A percentile compares a stretch with the other conserved stretches of the same genome.
phyloP scores from a whole-genome alignment of 2,888 invertebrate species.

The Agrilus biguttatus region DNA sequence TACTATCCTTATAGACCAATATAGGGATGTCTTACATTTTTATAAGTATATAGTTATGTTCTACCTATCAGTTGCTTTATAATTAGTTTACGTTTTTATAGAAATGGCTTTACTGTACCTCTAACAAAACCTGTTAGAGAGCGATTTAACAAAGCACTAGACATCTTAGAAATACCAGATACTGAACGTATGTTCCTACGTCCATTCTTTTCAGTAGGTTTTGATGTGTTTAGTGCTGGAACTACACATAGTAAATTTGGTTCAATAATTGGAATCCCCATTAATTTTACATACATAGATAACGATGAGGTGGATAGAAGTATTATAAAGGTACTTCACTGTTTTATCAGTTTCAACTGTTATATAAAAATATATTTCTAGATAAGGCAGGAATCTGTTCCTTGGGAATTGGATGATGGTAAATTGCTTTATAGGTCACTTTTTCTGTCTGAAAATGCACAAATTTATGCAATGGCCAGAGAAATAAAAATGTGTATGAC shows the following conservation, averaged over 20 bases:
- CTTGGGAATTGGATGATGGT: constrained; percentile 51
- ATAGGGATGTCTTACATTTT: constrained; percentile 45
- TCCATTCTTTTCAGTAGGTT: constrained; percentile 59
- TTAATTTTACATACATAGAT: constrained; percentile 48
- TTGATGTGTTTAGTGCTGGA: constrained; percentile 59
- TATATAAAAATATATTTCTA: constrained; percentile 19
- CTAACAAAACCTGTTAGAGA: constrained; percentile 36
- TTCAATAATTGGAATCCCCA: constrained; percentile 57
- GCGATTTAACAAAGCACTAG: constrained; percentile 41
- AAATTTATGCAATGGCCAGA: constrained; percentile 66
- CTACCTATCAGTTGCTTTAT: not conserved
- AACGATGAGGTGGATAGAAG: constrained; percentile 40
- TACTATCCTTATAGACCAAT: constrained; percentile 44
- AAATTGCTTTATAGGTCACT: constrained; percentile 48
- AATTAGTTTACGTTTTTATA: constrained; percentile 24
- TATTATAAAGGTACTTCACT: constrained; percentile 35
- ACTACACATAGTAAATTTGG: constrained; percentile 38
- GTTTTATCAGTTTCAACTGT: not conserved
- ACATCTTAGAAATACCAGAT: constrained; percentile 40
- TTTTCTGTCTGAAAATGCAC: constrained; percentile 61
- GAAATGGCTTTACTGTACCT: constrained; percentile 43
- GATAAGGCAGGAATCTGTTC: constrained; percentile 46
- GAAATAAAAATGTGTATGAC: constrained; percentile 52
- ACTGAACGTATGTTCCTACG: constrained; percentile 36
- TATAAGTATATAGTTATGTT: constrained; percentile 39